Evolutionary conservation across 64 coral and sea anemone genomes (phyloP).

Genomic region (Actinia equina): DNA sequence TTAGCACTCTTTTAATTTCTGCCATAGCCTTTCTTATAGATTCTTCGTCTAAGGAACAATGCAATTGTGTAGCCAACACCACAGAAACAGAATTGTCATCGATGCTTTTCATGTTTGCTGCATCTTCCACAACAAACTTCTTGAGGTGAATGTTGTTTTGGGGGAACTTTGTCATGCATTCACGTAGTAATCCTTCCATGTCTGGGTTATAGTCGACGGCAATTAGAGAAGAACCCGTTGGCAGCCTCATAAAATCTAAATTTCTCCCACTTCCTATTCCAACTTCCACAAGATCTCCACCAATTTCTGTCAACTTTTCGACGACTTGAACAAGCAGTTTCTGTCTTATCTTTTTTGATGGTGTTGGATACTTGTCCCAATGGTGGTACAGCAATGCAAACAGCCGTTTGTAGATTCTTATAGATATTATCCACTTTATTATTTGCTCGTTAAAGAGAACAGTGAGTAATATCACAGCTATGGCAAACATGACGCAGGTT

Average conservation of each 20-base stretch:
- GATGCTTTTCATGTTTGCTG: constrained; percentile 11
- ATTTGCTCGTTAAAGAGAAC: not conserved
- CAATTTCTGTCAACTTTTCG: not conserved
- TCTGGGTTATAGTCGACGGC: constrained; percentile 4
- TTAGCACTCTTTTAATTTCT: constrained; percentile 16
- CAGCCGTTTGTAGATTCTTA: not conserved
- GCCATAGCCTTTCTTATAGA: not conserved
- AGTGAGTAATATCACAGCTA: not conserved
- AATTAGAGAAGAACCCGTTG: not conserved
- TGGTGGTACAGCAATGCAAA: not conserved
- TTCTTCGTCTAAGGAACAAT: constrained; percentile 6
- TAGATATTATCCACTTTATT: not conserved
- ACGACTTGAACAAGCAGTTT: not conserved
- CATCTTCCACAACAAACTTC: not conserved
- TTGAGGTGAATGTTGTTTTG: not conserved
- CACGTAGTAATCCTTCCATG: not conserved
- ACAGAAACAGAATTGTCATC: not conserved
- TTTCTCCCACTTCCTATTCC: not conserved
- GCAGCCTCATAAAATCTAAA: not conserved
- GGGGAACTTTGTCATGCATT: not conserved
- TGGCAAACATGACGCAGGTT: not conserved
- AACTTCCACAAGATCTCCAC: not conserved
- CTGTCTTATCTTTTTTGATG: not conserved
- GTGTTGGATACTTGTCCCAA: not conserved
- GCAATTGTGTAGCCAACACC: not conserved